Evolutionary conservation across 1,140 invertebrate species (phyloP).

Genomic region (Neuroterus valhalla): DNA sequence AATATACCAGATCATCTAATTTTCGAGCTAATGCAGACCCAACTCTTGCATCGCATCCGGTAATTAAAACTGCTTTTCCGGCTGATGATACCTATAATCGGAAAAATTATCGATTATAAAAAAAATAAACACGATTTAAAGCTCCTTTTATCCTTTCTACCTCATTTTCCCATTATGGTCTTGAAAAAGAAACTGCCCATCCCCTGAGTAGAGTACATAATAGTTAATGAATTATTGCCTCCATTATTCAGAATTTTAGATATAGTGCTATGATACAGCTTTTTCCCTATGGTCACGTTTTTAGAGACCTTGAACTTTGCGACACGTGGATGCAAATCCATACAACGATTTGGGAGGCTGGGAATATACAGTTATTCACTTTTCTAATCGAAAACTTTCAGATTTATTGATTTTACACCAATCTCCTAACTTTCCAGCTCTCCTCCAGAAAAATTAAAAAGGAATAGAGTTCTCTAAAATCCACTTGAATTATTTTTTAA

Average conservation of each 20-base stretch:
- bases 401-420: background rate
- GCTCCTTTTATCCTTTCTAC: background rate
- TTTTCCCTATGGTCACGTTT: background rate
- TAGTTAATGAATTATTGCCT: background rate
- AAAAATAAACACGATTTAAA: background rate
- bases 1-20: constrained; percentile 81
- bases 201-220: background rate
- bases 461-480: too few relatives aligned
- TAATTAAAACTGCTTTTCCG: constrained; percentile 87
- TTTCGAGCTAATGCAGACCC: constrained; percentile 84
- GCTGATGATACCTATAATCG: constrained; percentile 81
- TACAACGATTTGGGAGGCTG: background rate
- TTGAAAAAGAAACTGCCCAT: constrained; percentile 7
- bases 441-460: background rate
- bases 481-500: too few relatives aligned
- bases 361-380: constrained; percentile 7
- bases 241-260: constrained; percentile 7
- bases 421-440: background rate
- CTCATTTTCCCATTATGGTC: background rate
- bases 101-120: background rate
- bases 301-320: constrained; percentile 20
- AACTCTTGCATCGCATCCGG: constrained; percentile 88
- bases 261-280: background rate
- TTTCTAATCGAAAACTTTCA: background rate
- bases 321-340: constrained; percentile 23